Percentiles rank a stretch among this genome's conserved stretches.
Evolutionary conservation across 2,797 vertebrate genomes (phyloP).

Genomic region (Atherinosoma microstoma): DNA sequence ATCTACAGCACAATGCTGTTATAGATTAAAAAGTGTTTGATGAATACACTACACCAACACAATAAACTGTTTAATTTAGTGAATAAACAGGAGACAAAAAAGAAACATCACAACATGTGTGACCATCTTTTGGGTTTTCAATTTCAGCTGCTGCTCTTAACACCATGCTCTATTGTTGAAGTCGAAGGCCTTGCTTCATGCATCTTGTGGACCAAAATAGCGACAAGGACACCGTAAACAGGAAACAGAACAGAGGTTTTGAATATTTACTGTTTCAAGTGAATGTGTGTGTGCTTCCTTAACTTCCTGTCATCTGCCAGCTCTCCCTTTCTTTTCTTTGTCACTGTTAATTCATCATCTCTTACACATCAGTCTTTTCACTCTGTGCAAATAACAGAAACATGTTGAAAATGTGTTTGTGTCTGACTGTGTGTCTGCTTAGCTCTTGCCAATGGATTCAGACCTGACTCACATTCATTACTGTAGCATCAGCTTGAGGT

Average conservation of each 20-base stretch:
- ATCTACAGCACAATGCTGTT: too few species aligned
- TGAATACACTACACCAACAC: too few species aligned
- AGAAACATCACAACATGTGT: neutral
- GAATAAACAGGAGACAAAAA: slow-evolving; percentile 18
- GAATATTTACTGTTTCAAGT: slow-evolving; percentile 13
- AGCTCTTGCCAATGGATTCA: slow-evolving; percentile 2
- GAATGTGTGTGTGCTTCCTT: slow-evolving; percentile 33
- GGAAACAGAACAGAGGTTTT: slow-evolving; percentile 77
- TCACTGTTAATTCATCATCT: slow-evolving; percentile 30
- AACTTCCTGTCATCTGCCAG: slow-evolving; percentile 37
- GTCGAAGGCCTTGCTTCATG: slow-evolving; percentile 42
- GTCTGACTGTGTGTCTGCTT: slow-evolving; percentile 6
- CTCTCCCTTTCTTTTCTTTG: slow-evolving; percentile 24
- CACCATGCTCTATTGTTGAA: slow-evolving; percentile 55
- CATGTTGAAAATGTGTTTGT: neutral
- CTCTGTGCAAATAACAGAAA: slow-evolving; percentile 7
- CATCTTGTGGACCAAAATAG: slow-evolving; percentile 67
- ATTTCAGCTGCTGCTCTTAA: neutral
- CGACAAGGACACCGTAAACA: slow-evolving; percentile 75
- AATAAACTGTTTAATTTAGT: too few species aligned
- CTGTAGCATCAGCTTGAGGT: slow-evolving; percentile 26
- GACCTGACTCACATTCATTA: slow-evolving; percentile 11
- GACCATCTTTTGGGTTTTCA: slow-evolving; percentile 12
- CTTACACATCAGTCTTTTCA: slow-evolving; percentile 9
- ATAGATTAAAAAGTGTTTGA: too few species aligned